A percentile compares a stretch with the other conserved stretches of the same genome.
These are phyloP conservation scores for Erpornis zantholeuca DNA, from an alignment of 2,113 vertebrate genomes.

Conservation along the genomic window DNA sequence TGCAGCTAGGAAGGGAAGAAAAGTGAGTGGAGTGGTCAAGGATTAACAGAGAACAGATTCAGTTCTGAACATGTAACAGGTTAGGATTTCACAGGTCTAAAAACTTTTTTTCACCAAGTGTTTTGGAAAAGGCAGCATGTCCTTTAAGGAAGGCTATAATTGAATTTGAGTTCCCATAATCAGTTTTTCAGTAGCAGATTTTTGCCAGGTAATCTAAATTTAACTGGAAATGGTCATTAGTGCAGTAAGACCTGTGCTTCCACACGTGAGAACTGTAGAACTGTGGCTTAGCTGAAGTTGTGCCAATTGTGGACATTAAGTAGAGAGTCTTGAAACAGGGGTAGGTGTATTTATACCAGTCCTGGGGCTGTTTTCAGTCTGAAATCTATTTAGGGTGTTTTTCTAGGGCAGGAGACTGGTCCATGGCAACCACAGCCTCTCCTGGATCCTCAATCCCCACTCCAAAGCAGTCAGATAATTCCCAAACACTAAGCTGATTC, in stretches of 20 bases:
- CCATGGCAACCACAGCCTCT: neutral
- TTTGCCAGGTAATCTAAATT: neutral
- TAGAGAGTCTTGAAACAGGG: accelerated
- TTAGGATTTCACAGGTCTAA: neutral
- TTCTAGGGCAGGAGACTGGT: neutral
- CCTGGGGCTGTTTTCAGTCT: neutral
- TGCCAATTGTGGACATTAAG: neutral
- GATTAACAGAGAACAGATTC: neutral
- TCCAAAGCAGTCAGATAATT: neutral
- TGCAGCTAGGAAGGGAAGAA: neutral
- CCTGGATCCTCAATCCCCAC: neutral
- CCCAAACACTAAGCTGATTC: neutral
- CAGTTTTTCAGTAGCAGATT: neutral
- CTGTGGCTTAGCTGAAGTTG: neutral
- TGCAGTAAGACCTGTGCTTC: neutral
- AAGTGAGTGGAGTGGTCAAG: neutral
- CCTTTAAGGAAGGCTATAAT: neutral
- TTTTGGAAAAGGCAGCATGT: neutral
- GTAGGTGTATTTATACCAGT: neutral
- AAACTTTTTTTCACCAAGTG: neutral
- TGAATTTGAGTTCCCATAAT: neutral
- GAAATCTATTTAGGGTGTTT: neutral
- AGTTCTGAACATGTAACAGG: neutral
- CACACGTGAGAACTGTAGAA: neutral
- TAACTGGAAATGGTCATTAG: neutral